Base-by-base conservation (phyloP, 2,113 vertebrate genomes). In the Melanotaenia duboulayi region DNA sequence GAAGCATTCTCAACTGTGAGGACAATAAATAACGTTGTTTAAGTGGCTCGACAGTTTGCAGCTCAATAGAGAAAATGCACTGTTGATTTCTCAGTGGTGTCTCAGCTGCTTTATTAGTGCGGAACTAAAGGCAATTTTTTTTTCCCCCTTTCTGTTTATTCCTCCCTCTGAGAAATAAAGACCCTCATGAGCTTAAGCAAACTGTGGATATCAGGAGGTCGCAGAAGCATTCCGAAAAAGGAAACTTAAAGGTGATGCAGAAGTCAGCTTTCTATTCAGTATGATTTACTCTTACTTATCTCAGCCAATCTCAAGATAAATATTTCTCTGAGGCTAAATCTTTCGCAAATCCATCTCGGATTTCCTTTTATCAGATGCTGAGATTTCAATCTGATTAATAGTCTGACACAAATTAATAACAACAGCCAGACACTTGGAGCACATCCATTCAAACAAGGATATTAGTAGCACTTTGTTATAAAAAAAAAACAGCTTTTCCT, bases 21-120 rank as follows among this genome's bases (percentile, higher is more conserved):
- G 74, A 65, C 50, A 65, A 85, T 84, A 84, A 86, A 83, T 71
- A 61, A 77, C 46, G 73, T 56, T 13, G 60, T 67, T 84, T 51
- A 60, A 78, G 73, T 56, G 62, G 55, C 66, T 54, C 65, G 7
- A 49, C 71, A 65, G 50, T 78, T 78, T 84, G 64, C 68, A 70
- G 76, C 81, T 75, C 77, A 57, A 56, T 79, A 44, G 65, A 76
- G 72, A 48, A 83, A 87, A 85, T 56, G 68, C 71, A 59, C 65
- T 54, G 80, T 84, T 80, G 71, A 82, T 87, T 81, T 81, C 85
- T 84, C 85, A n/a, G 65, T 13, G 75, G 83, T 67, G 71, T 69
- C 71, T 70, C 58, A 17, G 68, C 70, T 73, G 65, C 63, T 71
- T 86, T 84, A 86, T 88, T 87, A 80, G 58, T 60, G 57, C 46